Percentiles rank a stretch among this genome's conserved stretches.
Conservation (phyloP, 1,140 invertebrate species). For the Anoplolepis gracilipes region DNA sequence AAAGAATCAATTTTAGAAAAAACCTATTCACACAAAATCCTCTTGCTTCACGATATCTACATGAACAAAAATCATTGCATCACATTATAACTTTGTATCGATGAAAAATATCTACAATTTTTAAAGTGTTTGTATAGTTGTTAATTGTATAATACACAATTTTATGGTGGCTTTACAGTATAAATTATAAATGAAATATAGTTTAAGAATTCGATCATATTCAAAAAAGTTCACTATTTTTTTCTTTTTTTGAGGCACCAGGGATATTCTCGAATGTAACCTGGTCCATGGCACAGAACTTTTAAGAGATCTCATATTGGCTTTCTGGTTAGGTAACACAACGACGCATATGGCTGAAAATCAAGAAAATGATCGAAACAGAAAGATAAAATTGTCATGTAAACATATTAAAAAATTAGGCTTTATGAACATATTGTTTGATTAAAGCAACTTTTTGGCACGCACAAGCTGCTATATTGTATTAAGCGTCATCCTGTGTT, state of each 20-base stretch:
- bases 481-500: slow-evolving; percentile 42
- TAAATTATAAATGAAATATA: slow-evolving; percentile 77
- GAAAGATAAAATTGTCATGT: slow-evolving; percentile 28
- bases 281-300: slow-evolving; percentile 73
- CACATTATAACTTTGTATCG: slow-evolving; percentile 83
- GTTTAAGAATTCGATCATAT: slow-evolving; percentile 67
- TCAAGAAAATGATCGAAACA: slow-evolving; percentile 58
- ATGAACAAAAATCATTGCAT: slow-evolving; percentile 86
- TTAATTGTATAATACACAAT: slow-evolving; percentile 81
- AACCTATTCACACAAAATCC: slow-evolving; percentile 86
- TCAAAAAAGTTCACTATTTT: slow-evolving; percentile 42
- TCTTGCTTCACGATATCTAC: slow-evolving; percentile 84
- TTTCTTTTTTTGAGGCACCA: slow-evolving; percentile 63
- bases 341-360: slow-evolving; percentile 69
- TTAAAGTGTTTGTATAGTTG: slow-evolving; percentile 76
- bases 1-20: slow-evolving; percentile 86
- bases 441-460: slow-evolving; percentile 74
- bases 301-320: slow-evolving; percentile 65
- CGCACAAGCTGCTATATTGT: slow-evolving; percentile 68
- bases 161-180: slow-evolving; percentile 79
- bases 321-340: slow-evolving; percentile 69
- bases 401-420: slow-evolving; percentile 36
- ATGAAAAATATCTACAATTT: slow-evolving; percentile 86
- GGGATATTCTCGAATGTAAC: slow-evolving; percentile 60
- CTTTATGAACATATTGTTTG: slow-evolving; percentile 63